Evolutionary conservation across 2,797 vertebrate genomes (phyloP).

Genomic region (Tapirus indicus): DNA sequence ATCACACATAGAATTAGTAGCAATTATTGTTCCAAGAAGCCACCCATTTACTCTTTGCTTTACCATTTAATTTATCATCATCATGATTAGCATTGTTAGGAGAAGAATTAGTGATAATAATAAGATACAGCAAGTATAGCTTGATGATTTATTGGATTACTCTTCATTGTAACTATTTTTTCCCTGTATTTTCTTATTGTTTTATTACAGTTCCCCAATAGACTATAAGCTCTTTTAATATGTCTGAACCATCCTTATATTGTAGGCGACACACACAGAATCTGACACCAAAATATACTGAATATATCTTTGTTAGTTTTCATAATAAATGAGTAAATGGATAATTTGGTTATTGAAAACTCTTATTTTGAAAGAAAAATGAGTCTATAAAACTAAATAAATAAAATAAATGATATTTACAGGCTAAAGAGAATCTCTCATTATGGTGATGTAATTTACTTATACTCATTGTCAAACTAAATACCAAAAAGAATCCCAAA

Average conservation of each 20-base stretch:
- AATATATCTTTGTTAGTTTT: not conserved
- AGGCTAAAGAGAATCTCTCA: not conserved
- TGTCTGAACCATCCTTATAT: not conserved
- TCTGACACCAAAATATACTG: not conserved
- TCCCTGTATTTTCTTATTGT: not conserved
- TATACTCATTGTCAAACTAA: not conserved
- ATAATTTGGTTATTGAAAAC: not conserved
- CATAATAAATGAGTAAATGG: not conserved
- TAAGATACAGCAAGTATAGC: not conserved
- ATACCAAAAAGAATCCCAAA: not conserved
- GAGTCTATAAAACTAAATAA: not conserved
- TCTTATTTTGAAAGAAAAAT: slow-evolving; percentile 41
- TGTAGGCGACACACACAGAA: not conserved
- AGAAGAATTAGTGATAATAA: not conserved
- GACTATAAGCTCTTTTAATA: not conserved
- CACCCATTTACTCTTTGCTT: not conserved
- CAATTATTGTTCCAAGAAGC: not conserved
- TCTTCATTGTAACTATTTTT: not conserved
- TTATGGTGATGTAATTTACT: not conserved
- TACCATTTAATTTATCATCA: not conserved
- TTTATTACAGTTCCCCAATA: not conserved
- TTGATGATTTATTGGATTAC: not conserved
- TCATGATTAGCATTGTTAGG: not conserved
- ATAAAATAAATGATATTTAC: not conserved
- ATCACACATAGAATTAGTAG: not conserved